phyloP scores from a whole-genome alignment of 2,113 vertebrate genomes.

The Aegypius monachus region DNA sequence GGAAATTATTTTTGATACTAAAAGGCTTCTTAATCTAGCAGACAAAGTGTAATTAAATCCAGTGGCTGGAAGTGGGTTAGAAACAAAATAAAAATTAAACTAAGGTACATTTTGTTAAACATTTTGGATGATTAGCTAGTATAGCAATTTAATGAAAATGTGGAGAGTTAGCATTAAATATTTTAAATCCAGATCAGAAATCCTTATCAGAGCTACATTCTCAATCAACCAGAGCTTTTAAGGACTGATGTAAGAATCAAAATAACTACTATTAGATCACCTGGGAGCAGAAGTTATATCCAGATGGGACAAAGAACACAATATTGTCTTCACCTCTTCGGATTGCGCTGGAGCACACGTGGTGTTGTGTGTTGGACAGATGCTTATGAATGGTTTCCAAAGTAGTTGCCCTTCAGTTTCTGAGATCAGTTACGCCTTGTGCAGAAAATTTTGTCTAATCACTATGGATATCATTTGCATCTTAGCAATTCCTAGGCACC shows the following conservation, averaged over 20 bases:
- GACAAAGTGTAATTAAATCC: neutral
- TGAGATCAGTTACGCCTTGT: neutral
- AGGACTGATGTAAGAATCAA: neutral
- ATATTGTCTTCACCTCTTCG: accelerated
- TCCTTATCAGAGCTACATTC: neutral
- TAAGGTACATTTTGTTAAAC: neutral
- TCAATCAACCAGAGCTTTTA: neutral
- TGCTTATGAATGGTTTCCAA: neutral
- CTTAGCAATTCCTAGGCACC: neutral
- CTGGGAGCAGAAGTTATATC: neutral
- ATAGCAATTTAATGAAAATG: neutral
- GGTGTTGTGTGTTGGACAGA: neutral
- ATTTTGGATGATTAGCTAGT: neutral
- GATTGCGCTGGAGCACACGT: neutral
- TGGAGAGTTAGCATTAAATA: neutral
- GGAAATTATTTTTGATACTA: neutral
- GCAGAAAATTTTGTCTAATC: neutral
- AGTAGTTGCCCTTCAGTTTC: neutral
- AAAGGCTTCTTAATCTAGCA: neutral
- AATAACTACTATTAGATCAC: neutral
- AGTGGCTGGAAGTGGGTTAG: neutral
- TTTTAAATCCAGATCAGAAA: neutral
- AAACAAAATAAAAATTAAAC: neutral
- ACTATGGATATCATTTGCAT: neutral
- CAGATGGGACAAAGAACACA: neutral